Evolutionary conservation across 2,888 invertebrate species (phyloP), one percentile per base, ranked within the genome.

Genomic region (Theristus sp.): DNA sequence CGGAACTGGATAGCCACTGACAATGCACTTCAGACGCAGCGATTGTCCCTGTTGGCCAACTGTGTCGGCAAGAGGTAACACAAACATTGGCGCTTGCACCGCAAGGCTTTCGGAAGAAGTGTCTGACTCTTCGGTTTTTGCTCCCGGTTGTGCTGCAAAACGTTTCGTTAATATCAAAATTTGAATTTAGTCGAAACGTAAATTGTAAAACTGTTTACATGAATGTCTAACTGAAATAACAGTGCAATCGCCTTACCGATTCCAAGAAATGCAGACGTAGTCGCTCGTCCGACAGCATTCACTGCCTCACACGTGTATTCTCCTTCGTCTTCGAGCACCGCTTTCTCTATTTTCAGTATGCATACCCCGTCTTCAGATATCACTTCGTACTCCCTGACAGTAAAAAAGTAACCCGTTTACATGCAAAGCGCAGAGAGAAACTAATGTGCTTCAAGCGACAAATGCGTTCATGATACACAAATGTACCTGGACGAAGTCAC

Each of bases 231-330:
- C 17, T 17, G 38, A 38, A 38, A 38, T 13, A 38, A 17, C 17
- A 38, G 10, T 17, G 17, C 10, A 6, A 13, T 38, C 38, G 10
- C 10, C 54, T 54, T 3, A 54, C 54, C 54, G 22, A 54, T 54
- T 17, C 22, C 27, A 25, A 70, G 61, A 62, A 66, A 71, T 56
- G 67, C 67, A 25, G 67, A 66, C 71, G 85, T 86, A 71, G 82
- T 80, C 69, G 84, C 84, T 80, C 83, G 84, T 66, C 96, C 96
- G 69, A 84, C 82, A 68, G 83, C 82, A 77, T 90, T 91, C 59
- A 80, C 79, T 58, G 89, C 90, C 69, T 81, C 80, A 75, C 89
- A 89, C 62, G 82, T 82, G 75, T 91, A 91, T 73, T 82, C 83
- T 60, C 90, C 90, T 69, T 85, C 83, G 80, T 89, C 87, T 81